These are phyloP conservation scores for Nomada lathburiana DNA, from an alignment of 2,888 invertebrate species.

Conservation along the genomic window DNA sequence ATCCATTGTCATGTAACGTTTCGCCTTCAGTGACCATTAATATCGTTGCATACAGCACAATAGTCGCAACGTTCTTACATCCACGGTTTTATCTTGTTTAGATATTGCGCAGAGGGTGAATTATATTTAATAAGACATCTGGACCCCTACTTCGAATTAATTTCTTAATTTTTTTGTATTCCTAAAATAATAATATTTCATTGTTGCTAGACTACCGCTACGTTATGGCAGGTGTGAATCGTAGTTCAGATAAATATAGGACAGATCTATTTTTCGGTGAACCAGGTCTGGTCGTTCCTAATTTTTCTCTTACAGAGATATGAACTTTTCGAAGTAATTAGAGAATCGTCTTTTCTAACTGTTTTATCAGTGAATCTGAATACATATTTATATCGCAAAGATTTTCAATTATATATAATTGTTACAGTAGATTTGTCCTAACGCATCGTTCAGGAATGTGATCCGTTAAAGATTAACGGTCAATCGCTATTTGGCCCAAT, in stretches of 20 bases:
- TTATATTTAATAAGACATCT: not conserved
- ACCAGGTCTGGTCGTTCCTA: not conserved
- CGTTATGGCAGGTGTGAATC: not conserved
- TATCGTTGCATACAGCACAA: conserved; percentile 16
- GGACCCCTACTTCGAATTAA: not conserved
- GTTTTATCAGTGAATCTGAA: not conserved
- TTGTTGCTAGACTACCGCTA: not conserved
- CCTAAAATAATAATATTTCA: not conserved
- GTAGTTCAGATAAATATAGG: not conserved
- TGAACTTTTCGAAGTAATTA: not conserved
- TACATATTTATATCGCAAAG: not conserved
- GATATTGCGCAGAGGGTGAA: conserved; percentile 24
- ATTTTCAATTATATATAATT: not conserved
- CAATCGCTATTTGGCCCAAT: not conserved
- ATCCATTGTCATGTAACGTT: conserved; percentile 40
- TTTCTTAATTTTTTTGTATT: not conserved
- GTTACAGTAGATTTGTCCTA: not conserved
- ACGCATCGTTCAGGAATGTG: not conserved
- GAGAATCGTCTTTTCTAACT: not conserved
- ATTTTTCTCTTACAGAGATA: not conserved
- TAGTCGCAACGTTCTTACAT: conserved; percentile 13
- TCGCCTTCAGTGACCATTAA: conserved; percentile 57
- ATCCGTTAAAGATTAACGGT: not conserved
- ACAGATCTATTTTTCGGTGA: not conserved
- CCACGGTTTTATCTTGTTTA: conserved; percentile 5